Evolutionary conservation across 2,888 invertebrate genomes (phyloP).

Genomic region (Cartodere bifasciata): DNA sequence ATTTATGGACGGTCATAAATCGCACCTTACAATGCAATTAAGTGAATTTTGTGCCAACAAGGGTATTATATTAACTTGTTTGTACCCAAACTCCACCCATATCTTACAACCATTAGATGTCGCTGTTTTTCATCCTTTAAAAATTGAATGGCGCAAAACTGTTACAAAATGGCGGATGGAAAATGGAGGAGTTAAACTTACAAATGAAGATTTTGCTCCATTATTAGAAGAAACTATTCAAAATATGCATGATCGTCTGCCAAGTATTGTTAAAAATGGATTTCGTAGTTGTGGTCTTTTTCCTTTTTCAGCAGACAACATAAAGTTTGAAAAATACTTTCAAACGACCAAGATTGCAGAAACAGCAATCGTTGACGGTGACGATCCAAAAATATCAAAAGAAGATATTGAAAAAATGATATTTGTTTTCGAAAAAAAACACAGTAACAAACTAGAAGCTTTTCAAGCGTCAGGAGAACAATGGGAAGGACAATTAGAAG

Average conservation of each 20-base stretch:
- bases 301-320: conserved; percentile 4
- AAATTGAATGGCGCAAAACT: conserved; percentile 11
- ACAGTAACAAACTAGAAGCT: no score
- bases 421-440: no score
- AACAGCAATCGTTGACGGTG: no score
- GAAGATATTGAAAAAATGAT: no score
- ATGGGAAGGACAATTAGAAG: no score
- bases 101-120: conserved; percentile 14
- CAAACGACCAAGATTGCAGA: no score
- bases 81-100: conserved; percentile 14
- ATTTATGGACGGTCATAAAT: conserved; percentile 11
- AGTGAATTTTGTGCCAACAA: conserved; percentile 11
- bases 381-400: no score
- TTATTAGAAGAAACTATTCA: conserved; percentile 18
- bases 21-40: conserved; percentile 11
- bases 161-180: conserved; percentile 14
- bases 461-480: no score
- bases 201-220: conserved; percentile 20
- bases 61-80: conserved; percentile 11
- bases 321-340: conserved; percentile 4
- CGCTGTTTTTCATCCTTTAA: conserved; percentile 11
- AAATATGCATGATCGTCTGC: conserved; percentile 6
- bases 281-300: conserved; percentile 5
- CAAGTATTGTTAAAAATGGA: conserved; percentile 3
- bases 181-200: conserved; percentile 18